Base-by-base conservation (phyloP, 2,797 vertebrate genomes). In the Craterocephalus amniculus region DNA sequence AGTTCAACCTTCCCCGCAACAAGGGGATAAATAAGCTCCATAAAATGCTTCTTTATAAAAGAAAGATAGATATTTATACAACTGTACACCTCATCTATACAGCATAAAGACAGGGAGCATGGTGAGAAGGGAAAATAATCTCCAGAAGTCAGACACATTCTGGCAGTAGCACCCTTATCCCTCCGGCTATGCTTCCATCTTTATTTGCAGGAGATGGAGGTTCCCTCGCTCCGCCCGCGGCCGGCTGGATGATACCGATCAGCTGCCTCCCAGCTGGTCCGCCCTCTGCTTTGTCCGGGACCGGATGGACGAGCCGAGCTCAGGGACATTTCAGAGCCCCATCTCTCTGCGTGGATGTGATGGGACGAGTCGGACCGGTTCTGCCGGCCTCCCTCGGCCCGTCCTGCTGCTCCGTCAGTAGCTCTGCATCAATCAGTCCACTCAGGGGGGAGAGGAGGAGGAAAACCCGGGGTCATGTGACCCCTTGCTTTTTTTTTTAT, bases 21-120 rank as follows among this genome's bases (percentile, higher is more conserved):
- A 71, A 89, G 90, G 92, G 92, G 92, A 93, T 89, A 91, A 91
- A 85, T 90, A 82, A 87, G 72, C 87, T 90, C 79, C 85, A 89
- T 93, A 93, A 93, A 94, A 93, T 91, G 88, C 93, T 95, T 95
- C 94, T 95, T 95, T 95, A 94, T 94, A 93, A 95, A 95, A 95
- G 94, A 95, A 95, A 92, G 92, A 89, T 90, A 92, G 92, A 89
- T 90, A 89, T 91, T 92, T 90, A 89, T 90, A 89, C 78, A 91
- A 88, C 88, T 93, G 91, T 91, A 91, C 90, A 92, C 58, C 70
- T 72, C 71, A 79, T 87, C 87, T 92, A 90, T 90, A 93, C 88
- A 90, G 87, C 86, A 78, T 82, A 63, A 70, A 88, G 88, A 91
- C 83, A 75, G 78, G 82, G 68, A 87, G 81, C 87, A 85, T 34